A percentile compares a stretch with the other conserved stretches of the same genome.
These are phyloP conservation scores for Trichogramma pretiosum DNA, from an alignment of 1,140 invertebrate species.

Conservation along the genomic window DNA sequence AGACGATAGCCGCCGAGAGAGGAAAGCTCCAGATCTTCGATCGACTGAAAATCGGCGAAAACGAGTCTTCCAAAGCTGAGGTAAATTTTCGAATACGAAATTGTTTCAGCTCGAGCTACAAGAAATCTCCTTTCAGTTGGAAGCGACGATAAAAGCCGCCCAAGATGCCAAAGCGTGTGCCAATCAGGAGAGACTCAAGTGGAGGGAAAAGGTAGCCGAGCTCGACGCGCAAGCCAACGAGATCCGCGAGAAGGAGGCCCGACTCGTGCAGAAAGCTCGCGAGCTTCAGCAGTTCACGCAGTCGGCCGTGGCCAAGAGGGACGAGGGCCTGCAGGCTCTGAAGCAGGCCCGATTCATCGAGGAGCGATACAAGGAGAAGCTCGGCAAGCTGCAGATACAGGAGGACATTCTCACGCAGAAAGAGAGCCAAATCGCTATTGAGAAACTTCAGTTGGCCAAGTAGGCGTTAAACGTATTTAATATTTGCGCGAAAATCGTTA, in stretches of 20 bases:
- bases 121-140: slow-evolving; percentile 28
- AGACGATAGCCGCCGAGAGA: slow-evolving; percentile 29
- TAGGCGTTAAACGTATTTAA: slow-evolving; percentile 18
- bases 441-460: slow-evolving; percentile 34
- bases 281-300: slow-evolving; percentile 37
- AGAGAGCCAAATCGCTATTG: slow-evolving; percentile 32
- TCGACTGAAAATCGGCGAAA: slow-evolving; percentile 27
- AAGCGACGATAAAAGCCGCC: slow-evolving; percentile 35
- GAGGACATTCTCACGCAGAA: slow-evolving; percentile 30
- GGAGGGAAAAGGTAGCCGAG: slow-evolving; percentile 33
- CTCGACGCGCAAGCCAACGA: slow-evolving; percentile 27
- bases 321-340: slow-evolving; percentile 34
- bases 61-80: slow-evolving; percentile 33
- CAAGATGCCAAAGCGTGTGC: slow-evolving; percentile 28
- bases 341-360: slow-evolving; percentile 33
- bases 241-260: slow-evolving; percentile 31
- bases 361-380: slow-evolving; percentile 32
- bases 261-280: slow-evolving; percentile 31
- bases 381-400: slow-evolving; percentile 30
- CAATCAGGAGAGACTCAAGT: slow-evolving; percentile 30
- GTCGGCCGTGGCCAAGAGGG: slow-evolving; percentile 31
- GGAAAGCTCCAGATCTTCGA: slow-evolving; percentile 31
- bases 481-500: background rate
- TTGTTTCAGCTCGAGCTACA: slow-evolving; percentile 32
- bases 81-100: slow-evolving; percentile 22